A percentile compares a stretch with the other conserved stretches of the same genome.
Conservation (phyloP, 2,113 vertebrate genomes). For the Malurus alboscapulatus region DNA sequence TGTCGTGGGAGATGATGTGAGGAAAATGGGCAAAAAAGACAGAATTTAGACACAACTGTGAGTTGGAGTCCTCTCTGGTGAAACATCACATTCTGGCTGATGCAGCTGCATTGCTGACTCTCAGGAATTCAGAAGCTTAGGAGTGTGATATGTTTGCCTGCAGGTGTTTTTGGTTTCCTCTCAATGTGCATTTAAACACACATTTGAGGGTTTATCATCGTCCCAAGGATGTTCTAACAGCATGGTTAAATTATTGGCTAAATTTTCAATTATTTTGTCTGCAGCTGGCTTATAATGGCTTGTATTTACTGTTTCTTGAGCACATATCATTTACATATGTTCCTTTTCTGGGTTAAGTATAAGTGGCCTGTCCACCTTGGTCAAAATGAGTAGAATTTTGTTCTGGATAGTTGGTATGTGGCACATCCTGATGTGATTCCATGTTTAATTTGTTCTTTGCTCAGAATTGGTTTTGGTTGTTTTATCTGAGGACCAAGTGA, state of each 20-base stretch:
- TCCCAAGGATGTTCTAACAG: neutral
- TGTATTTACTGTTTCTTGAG: neutral
- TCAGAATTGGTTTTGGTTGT: neutral
- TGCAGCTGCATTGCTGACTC: neutral
- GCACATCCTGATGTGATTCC: neutral
- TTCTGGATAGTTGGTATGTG: neutral
- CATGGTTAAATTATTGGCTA: neutral
- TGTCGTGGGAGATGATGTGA: neutral
- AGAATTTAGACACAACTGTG: neutral
- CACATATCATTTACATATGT: neutral
- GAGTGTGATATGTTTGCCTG: neutral
- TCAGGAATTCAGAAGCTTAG: neutral
- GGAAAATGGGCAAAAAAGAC: neutral
- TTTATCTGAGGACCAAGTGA: neutral
- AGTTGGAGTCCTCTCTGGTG: neutral
- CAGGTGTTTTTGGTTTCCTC: neutral
- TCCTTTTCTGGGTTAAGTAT: neutral
- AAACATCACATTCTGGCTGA: neutral
- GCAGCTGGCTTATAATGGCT: neutral
- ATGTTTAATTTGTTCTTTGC: neutral
- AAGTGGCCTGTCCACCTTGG: neutral
- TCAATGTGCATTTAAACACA: neutral
- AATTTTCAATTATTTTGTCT: neutral
- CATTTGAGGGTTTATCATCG: rapidly evolving
- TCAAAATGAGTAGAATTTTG: neutral